Base-by-base conservation (phyloP, 2,888 invertebrate species). In the Herminia tarsipennalis region DNA sequence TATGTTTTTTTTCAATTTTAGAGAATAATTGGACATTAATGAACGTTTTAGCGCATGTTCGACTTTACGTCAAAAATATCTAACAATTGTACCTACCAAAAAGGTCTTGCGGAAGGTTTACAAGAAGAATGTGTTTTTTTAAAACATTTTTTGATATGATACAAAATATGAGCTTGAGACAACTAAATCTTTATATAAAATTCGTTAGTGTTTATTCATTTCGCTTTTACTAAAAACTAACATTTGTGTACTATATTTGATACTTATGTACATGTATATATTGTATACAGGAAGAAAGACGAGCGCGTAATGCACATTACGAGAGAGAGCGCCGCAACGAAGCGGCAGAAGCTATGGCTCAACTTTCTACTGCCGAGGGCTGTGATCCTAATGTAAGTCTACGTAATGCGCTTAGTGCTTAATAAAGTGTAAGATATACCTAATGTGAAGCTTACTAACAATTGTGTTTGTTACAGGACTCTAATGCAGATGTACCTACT, bases 241-340 rank as follows among this genome's bases (percentile, higher is more conserved):
- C n/a, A n/a, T n/a, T n/a, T 3, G 0, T 20, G 12, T 2, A 6
- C 0, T 28, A 28, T 9, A 9, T 3, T 16, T 14, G 13, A 16
- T 29, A 29, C n/a, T 30, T 30, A 5, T 0, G 5, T 32, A 12
- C 6, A 9, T 16, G 0, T 1, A 4, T 33, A 12, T 16, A 0
- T 13, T 37, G 0, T 42, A 46, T 17, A 4, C 28, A 83, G 82
- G 72, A 68, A 20, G 76, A 83, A 37, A 53, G 75, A 1, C 74
- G 80, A 1, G 77, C 78, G 1, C 73, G 82, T 5, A 83, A 82
- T 18, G 77, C 82, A 0, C 71, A 64, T 3, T 83, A 82, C 27
- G 82, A 82, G 41, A 66, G 75, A 20, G 77, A 79, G 55, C 65
- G 81, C 6, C 67, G 83, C 5, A 54, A 61, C 13, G 78, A 77